These are phyloP conservation scores for Cloeon dipterum DNA, from an alignment of 2,888 invertebrate genomes.

Conservation along the genomic window DNA sequence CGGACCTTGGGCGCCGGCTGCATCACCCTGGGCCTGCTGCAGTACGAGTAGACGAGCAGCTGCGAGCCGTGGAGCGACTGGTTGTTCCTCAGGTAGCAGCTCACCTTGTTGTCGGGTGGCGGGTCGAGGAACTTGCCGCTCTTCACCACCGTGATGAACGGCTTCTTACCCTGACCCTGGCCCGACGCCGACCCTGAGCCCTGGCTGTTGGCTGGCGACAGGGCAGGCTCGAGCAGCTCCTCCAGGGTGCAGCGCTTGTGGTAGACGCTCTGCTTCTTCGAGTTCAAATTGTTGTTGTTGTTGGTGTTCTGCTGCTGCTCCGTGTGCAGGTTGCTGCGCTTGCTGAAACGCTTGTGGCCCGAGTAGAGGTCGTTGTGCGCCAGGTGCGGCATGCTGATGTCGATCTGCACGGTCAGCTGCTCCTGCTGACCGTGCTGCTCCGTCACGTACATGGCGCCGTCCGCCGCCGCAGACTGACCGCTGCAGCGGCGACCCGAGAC, in stretches of 20 bases:
- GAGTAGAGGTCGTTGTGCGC: neutral
- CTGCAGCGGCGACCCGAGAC: neutral
- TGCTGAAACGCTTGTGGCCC: conserved; percentile 6
- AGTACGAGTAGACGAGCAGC: conserved; percentile 13
- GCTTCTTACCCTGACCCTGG: conserved; percentile 15
- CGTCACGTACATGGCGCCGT: neutral
- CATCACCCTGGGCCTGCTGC: conserved; percentile 14
- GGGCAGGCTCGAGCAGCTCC: too few relatives aligned
- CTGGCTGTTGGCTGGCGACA: neutral
- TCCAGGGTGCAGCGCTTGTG: neutral
- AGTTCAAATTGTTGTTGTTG: neutral
- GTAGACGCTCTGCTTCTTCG: neutral
- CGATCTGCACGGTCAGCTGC: neutral
- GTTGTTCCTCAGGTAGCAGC: conserved; percentile 12
- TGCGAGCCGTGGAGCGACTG: conserved; percentile 6
- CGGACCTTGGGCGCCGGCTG: conserved; percentile 8
- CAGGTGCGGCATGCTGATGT: conserved; percentile 1
- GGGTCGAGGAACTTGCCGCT: conserved; percentile 58
- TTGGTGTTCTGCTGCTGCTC: neutral
- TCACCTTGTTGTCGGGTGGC: conserved; percentile 30
- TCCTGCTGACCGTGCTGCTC: neutral
- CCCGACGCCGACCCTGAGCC: neutral
- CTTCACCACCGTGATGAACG: conserved; percentile 62
- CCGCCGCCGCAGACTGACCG: neutral
- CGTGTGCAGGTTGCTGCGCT: conserved; percentile 2